These are phyloP conservation scores for Protonibea diacanthus DNA, from an alignment of 2,797 vertebrate genomes.

Conservation along the genomic window DNA sequence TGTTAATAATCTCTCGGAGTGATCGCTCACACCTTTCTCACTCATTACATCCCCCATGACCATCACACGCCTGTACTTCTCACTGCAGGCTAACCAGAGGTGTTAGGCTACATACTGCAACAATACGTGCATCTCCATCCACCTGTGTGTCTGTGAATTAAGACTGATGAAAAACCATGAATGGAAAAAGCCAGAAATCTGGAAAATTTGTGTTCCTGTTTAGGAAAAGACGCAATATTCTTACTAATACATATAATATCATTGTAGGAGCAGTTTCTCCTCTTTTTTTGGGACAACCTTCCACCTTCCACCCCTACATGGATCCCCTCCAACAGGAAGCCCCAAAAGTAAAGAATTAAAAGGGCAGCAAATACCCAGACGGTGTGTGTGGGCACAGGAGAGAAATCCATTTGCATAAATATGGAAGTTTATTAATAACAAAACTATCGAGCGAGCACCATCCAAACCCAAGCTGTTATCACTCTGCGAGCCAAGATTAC, in stretches of 20 bases:
- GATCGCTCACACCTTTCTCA: neutral
- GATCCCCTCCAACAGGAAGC: neutral
- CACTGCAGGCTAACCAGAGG: conserved; percentile 19
- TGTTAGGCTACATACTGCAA: conserved; percentile 10
- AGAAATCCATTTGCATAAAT: conserved; percentile 39
- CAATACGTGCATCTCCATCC: neutral
- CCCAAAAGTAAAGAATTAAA: conserved; percentile 6
- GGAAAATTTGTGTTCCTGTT: neutral
- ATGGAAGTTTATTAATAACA: conserved; percentile 36
- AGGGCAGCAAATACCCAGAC: conserved; percentile 36
- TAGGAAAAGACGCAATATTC: neutral
- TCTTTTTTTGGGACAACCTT: neutral
- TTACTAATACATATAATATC: neutral
- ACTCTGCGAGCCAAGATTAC: neutral
- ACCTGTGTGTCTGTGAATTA: conserved; percentile 1
- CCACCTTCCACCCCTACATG: neutral
- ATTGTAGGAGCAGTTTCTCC: neutral
- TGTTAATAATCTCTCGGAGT: conserved; percentile 26
- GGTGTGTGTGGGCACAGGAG: conserved; percentile 15
- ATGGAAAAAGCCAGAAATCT: neutral
- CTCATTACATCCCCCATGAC: conserved; percentile 10
- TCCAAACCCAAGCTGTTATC: conserved; percentile 16
- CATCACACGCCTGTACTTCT: conserved; percentile 24
- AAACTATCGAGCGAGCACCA: conserved; percentile 8
- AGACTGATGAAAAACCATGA: neutral